Conservation (phyloP, 2,888 invertebrate species). For the Lydus trimaculatus region DNA sequence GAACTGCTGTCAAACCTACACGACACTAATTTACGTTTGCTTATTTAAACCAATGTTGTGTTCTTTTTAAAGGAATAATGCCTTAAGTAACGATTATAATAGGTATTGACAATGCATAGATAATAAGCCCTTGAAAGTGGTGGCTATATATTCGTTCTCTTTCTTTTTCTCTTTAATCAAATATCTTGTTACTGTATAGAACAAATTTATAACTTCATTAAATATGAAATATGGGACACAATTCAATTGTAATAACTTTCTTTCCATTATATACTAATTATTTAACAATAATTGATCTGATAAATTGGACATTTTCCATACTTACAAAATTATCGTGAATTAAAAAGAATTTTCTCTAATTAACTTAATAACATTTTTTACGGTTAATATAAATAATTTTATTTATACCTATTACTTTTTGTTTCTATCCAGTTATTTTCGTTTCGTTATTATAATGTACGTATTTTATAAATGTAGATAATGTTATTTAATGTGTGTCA, state of each 20-base stretch:
- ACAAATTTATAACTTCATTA: conserved; percentile 8
- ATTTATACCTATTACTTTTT: neutral
- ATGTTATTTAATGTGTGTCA: neutral
- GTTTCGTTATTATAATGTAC: neutral
- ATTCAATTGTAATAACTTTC: neutral
- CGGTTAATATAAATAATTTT: neutral
- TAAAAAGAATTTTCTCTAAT: neutral
- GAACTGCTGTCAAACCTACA: conserved; percentile 6
- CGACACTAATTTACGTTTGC: neutral
- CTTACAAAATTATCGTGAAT: neutral
- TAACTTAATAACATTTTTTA: neutral
- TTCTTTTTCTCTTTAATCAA: neutral
- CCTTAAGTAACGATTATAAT: neutral
- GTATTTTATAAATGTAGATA: neutral
- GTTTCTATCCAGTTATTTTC: neutral
- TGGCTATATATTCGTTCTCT: too few relatives aligned
- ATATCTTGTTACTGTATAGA: neutral
- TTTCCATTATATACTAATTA: conserved; percentile 4
- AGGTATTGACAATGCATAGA: neutral
- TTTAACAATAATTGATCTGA: neutral
- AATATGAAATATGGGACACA: conserved; percentile 4
- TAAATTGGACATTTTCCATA: neutral
- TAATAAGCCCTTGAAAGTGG: neutral
- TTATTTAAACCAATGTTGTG: neutral
- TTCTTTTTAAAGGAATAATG: too few relatives aligned